These are phyloP conservation scores for Podotricha telesiphe DNA, from an alignment of 2,888 invertebrate genomes.

Conservation along the genomic window DNA sequence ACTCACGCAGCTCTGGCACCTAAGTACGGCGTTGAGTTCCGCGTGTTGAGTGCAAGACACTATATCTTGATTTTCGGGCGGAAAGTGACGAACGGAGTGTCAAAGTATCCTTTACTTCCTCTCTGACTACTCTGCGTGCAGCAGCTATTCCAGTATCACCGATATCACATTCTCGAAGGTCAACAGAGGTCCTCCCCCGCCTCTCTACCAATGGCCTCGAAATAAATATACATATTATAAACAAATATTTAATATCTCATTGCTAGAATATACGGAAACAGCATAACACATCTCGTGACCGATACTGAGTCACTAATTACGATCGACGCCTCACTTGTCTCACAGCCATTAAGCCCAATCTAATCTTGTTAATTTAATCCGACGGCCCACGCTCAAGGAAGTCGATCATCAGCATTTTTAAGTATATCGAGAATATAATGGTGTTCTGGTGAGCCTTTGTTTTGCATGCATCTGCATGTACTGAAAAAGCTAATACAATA, in stretches of 20 bases:
- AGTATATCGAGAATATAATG: conserved; percentile 53
- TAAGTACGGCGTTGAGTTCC: no score
- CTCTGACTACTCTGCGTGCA: no score
- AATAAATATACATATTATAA: not conserved
- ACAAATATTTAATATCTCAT: not conserved
- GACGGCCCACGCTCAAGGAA: conserved; percentile 73
- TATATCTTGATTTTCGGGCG: no score
- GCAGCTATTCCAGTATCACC: no score
- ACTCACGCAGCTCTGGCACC: no score
- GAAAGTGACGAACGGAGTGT: no score
- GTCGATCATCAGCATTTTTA: conserved; percentile 70
- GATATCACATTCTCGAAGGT: no score
- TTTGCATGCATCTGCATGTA: not conserved
- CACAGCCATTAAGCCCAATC: conserved; percentile 80
- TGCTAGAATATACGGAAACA: conserved; percentile 45
- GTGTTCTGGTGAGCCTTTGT: conserved; percentile 31
- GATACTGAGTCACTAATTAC: conserved; percentile 76
- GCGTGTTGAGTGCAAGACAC: no score
- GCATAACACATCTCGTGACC: conserved; percentile 41
- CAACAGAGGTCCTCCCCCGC: no score
- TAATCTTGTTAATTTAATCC: conserved; percentile 78
- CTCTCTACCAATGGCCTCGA: no score
- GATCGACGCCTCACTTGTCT: conserved; percentile 78
- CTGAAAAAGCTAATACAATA: no score
- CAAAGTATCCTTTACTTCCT: no score